These are phyloP conservation scores for Corydoras maculifer DNA, from an alignment of 2,113 vertebrate genomes.

Conservation along the genomic window DNA sequence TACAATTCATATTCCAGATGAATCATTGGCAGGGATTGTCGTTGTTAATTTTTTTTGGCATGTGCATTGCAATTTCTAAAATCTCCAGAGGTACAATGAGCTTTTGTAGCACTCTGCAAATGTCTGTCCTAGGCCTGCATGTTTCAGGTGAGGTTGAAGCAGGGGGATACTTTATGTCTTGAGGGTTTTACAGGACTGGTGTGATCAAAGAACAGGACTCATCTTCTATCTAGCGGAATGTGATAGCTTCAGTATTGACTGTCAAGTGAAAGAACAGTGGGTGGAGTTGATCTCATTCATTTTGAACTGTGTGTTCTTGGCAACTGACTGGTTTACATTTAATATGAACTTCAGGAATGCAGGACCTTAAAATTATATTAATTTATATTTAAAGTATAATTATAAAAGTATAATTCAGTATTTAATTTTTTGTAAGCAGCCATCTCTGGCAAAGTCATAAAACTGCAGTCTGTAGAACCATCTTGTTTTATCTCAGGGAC, in stretches of 20 bases:
- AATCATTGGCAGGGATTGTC: constrained; percentile 11
- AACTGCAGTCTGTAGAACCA: too few species aligned
- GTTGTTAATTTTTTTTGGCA: constrained; percentile 11
- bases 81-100: constrained; percentile 2
- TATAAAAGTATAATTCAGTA: background rate
- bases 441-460: too few species aligned
- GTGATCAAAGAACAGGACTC: constrained; percentile 35
- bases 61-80: constrained; percentile 17
- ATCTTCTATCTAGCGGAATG: constrained; percentile 56
- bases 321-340: background rate
- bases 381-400: background rate
- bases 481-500: too few species aligned
- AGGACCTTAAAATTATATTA: background rate
- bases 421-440: background rate
- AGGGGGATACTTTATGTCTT: constrained; percentile 18
- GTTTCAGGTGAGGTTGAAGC: constrained; percentile 2
- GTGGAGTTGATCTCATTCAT: constrained; percentile 14
- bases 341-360: constrained; percentile 1
- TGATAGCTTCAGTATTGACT: constrained; percentile 56
- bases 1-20: constrained; percentile 18
- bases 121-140: constrained; percentile 9
- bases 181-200: constrained; percentile 21
- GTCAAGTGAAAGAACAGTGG: constrained; percentile 34
- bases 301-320: background rate
- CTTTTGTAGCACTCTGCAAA: constrained; percentile 19